A percentile compares a stretch with the other conserved stretches of the same genome.
Conservation (phyloP, 2,113 vertebrate species). For the Anser brachyrhynchus region DNA sequence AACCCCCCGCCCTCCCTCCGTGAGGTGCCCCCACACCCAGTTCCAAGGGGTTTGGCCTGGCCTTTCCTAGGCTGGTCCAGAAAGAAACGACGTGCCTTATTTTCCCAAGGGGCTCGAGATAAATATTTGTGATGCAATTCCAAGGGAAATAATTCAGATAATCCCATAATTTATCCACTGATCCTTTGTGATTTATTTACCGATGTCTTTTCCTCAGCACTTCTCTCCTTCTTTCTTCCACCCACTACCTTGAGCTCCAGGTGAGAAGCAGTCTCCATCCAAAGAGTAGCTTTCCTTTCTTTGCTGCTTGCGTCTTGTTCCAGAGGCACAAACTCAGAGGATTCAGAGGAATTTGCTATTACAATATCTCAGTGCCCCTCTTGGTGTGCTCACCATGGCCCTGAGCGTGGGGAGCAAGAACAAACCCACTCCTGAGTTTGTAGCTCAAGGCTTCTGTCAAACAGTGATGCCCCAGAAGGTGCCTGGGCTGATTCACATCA, state of each 20-base stretch:
- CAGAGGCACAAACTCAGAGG: background rate
- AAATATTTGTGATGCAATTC: conserved; percentile 20
- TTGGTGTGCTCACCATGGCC: background rate
- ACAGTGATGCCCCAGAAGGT: background rate
- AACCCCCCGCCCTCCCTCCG: conserved; percentile 28
- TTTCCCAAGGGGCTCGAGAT: background rate
- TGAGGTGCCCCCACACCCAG: conserved; percentile 30
- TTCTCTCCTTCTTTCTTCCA: background rate
- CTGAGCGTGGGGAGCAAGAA: background rate
- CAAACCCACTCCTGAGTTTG: background rate
- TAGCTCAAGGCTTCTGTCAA: background rate
- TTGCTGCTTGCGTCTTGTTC: background rate
- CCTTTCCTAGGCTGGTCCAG: conserved; percentile 40
- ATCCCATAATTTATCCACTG: background rate
- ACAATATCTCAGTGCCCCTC: background rate
- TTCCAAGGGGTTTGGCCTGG: background rate
- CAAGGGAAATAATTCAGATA: background rate
- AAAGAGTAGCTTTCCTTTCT: background rate
- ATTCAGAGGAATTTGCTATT: background rate
- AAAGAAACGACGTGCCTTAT: background rate
- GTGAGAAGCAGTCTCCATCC: background rate
- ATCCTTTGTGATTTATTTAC: background rate
- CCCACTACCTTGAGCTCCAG: background rate
- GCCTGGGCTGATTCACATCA: background rate
- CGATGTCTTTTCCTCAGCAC: background rate